phyloP scores from a whole-genome alignment of 2,797 vertebrate species.

The Gastrophryne carolinensis region DNA sequence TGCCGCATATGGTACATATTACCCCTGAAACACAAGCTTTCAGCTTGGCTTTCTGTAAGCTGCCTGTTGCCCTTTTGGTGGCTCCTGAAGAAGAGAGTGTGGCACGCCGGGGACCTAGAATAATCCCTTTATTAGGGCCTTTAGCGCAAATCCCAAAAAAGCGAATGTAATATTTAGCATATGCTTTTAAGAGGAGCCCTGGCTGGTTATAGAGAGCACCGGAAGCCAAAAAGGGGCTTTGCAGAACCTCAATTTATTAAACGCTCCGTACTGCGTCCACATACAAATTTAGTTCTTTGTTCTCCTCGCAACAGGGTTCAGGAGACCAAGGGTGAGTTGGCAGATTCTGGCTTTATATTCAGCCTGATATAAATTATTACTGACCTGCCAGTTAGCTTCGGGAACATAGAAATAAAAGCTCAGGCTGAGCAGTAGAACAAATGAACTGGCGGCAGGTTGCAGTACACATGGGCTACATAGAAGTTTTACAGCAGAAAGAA shows the following conservation, averaged over 20 bases:
- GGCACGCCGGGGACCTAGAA: background rate
- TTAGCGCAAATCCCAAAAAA: conserved; percentile 11
- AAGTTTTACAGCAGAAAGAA: too few relatives aligned
- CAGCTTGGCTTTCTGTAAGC: background rate
- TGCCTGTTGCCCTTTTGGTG: background rate
- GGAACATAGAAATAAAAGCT: too few relatives aligned
- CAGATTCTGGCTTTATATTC: background rate
- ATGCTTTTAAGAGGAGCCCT: background rate
- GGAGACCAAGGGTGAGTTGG: background rate
- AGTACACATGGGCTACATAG: too few relatives aligned
- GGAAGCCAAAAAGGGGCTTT: background rate
- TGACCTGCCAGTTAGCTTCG: too few relatives aligned
- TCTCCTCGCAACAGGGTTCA: background rate
- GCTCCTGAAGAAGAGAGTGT: conserved; percentile 1
- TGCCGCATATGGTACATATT: conserved; percentile 10
- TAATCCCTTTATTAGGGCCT: background rate
- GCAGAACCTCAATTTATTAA: background rate
- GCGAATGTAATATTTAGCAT: background rate
- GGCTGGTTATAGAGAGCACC: background rate
- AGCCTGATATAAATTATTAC: too few relatives aligned
- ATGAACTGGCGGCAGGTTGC: too few relatives aligned
- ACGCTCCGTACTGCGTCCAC: background rate
- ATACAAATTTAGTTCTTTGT: background rate
- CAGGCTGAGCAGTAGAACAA: too few relatives aligned
- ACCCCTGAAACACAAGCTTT: background rate